Conservation (phyloP, 2,888 invertebrate species). For the Deroplatys truncata region DNA sequence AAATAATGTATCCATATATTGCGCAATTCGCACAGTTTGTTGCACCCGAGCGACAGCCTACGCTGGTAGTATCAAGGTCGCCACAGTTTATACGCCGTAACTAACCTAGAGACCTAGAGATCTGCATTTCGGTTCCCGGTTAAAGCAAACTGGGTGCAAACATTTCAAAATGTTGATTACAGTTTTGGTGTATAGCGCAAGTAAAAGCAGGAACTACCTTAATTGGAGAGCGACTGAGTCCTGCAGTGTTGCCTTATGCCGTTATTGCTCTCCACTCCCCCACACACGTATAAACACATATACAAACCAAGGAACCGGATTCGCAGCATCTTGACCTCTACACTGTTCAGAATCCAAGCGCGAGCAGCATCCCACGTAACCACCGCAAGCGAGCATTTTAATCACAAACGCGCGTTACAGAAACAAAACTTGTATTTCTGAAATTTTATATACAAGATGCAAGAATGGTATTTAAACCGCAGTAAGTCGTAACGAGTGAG, state of each 20-base stretch:
- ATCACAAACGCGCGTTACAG: no score
- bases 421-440: no score
- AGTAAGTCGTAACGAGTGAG: no score
- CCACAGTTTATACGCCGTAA: not conserved
- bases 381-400: no score
- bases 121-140: not conserved
- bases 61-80: not conserved
- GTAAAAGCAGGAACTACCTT: not conserved
- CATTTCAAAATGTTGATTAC: not conserved
- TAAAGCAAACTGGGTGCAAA: no score
- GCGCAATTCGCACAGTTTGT: not conserved
- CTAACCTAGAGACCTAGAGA: not conserved
- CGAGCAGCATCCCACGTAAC: no score
- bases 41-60: not conserved
- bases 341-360: not conserved
- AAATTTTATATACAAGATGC: no score
- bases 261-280: not conserved
- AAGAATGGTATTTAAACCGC: no score
- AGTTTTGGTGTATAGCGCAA: not conserved
- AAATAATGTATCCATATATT: no score
- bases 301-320: not conserved
- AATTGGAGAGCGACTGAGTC: not conserved
- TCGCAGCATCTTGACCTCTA: not conserved
- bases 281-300: not conserved
- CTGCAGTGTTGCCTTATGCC: not conserved